Evolutionary conservation across 2,113 vertebrate genomes (phyloP).

Genomic region (Macrotus californicus): DNA sequence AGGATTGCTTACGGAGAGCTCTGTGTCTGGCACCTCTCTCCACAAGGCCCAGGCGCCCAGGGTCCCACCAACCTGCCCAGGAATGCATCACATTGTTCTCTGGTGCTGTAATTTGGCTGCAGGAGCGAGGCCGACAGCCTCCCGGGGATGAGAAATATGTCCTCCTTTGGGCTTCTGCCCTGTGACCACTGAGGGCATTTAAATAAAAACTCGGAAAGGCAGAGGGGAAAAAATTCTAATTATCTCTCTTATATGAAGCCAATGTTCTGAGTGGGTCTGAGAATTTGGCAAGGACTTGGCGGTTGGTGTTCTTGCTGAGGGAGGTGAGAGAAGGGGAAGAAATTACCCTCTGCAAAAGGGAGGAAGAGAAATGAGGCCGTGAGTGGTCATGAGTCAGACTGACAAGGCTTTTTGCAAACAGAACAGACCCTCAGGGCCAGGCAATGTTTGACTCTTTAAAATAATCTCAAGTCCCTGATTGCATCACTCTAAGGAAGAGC

Average conservation of each 20-base stretch:
- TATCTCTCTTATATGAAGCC: slow-evolving; percentile 59
- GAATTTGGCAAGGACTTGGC: slow-evolving; percentile 51
- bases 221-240: slow-evolving; percentile 33
- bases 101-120: slow-evolving; percentile 84
- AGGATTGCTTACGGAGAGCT: slow-evolving; percentile 83
- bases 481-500: slow-evolving; percentile 21
- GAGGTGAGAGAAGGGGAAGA: slow-evolving; percentile 58
- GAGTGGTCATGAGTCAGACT: background rate
- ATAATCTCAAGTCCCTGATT: slow-evolving; percentile 14
- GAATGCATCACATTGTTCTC: slow-evolving; percentile 86
- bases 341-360: slow-evolving; percentile 11
- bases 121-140: slow-evolving; percentile 65
- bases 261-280: slow-evolving; percentile 22
- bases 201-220: slow-evolving; percentile 53
- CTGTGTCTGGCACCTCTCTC: slow-evolving; percentile 88
- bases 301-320: slow-evolving; percentile 38
- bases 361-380: background rate
- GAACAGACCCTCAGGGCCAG: background rate
- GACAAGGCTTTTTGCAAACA: background rate
- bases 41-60: slow-evolving; percentile 81
- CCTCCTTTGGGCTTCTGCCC: slow-evolving; percentile 55
- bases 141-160: slow-evolving; percentile 55
- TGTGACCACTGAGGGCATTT: slow-evolving; percentile 50
- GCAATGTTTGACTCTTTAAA: slow-evolving; percentile 11
- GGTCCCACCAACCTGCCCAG: slow-evolving; percentile 84